Evolutionary conservation across 2,888 invertebrate species (phyloP), one percentile per base, ranked within the genome.

Genomic region (Mechanitis messenoides): DNA sequence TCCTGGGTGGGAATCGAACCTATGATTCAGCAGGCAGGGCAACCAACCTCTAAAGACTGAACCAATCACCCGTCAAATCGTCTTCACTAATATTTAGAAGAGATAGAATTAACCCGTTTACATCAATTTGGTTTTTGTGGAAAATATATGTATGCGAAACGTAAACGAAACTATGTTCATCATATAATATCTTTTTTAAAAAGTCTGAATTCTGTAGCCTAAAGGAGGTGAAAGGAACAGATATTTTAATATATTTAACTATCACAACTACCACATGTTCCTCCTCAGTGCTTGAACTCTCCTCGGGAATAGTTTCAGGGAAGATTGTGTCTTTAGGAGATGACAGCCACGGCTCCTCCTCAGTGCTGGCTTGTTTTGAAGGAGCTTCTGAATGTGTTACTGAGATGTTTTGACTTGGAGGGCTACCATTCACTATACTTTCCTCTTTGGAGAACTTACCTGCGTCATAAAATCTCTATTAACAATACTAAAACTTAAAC

Each of bases 261-360:
- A 46, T 12, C 3, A 45, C 20, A 20, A 20, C 20, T 80, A 93
- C 96, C 75, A 97, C 96, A 79, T 97, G 96, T 80, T 97, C 97
- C 77, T 97, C 97, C 83, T 97, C 97, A 60, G 96, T 94, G 73
- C 96, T 97, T 3, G 97, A 97, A 76, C 96, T 96, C 83, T 97
- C 97, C 85, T 97, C 97, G 0, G 97, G 97, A 72, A 97, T 97
- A 6, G 97, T 97, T 91, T 97, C 97, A 9, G 97, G 97, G 78
- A 97, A 96, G 62, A 94, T 94, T 20, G 95, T 95, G 67, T 96
- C 96, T 81, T 97, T 96, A 3, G 96, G 96, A 9, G 96, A 96
- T 3, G 96, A 95, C 12, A 96, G 92, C 96, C 96, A 96, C 20
- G 92, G 93, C 91, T 95, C 94, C 67, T 94, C 94, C 60, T 94